A percentile compares a stretch with the other conserved stretches of the same genome.
phyloP scores from a whole-genome alignment of 2,113 vertebrate genomes.

The Zosterops japonicus region DNA sequence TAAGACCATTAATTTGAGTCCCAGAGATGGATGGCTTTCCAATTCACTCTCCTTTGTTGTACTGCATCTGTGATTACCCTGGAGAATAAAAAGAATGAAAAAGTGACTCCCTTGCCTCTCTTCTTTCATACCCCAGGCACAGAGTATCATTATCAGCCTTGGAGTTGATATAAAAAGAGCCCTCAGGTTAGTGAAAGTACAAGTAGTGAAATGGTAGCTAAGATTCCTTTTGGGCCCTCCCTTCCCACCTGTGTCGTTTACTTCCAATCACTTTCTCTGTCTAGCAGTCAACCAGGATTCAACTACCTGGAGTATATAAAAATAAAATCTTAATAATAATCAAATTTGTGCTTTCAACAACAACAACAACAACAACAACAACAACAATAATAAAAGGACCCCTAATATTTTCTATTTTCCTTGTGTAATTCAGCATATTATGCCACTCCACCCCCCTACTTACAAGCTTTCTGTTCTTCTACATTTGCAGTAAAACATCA shows the following conservation, averaged over 20 bases:
- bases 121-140: conserved; percentile 27
- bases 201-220: background rate
- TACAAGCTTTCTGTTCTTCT: background rate
- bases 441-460: background rate
- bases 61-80: conserved; percentile 49
- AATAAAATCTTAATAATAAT: background rate
- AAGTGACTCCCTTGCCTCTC: background rate
- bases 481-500: background rate
- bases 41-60: conserved; percentile 20
- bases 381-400: fast-evolving
- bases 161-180: conserved; percentile 15
- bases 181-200: background rate
- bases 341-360: background rate
- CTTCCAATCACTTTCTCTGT: background rate
- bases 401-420: background rate
- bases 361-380: too few relatives aligned
- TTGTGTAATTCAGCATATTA: background rate
- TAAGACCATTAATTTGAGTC: conserved; percentile 49
- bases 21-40: conserved; percentile 32
- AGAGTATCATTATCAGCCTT: conserved; percentile 40
- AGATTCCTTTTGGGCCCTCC: background rate
- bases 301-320: background rate
- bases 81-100: conserved; percentile 40
- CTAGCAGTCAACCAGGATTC: background rate
- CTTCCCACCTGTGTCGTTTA: background rate